Percentiles rank a stretch among this genome's conserved stretches.
Evolutionary conservation across 2,797 vertebrate species (phyloP).

Genomic region (Cirrhinus molitorella): DNA sequence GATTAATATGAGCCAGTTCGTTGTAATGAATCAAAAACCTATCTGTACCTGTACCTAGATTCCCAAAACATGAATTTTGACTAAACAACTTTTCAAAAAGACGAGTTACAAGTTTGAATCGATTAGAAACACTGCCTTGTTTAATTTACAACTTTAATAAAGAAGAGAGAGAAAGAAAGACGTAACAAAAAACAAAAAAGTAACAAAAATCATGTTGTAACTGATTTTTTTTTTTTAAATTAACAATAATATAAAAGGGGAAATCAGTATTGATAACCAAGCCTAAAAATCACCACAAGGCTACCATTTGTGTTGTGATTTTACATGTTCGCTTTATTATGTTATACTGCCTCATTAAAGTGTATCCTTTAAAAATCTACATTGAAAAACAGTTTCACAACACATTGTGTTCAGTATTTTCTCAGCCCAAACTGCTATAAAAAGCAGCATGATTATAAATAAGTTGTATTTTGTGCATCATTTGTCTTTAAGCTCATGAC

Average conservation of each 20-base stretch:
- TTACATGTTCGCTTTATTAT: not conserved
- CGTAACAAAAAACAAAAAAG: too few species aligned
- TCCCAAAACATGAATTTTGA: too few species aligned
- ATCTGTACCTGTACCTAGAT: too few species aligned
- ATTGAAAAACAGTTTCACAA: not conserved
- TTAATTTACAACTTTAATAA: not conserved
- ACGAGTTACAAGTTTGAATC: not conserved
- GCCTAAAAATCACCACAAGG: not conserved
- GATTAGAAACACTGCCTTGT: not conserved
- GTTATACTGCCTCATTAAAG: not conserved
- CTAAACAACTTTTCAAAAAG: not conserved
- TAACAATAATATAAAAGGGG: too few species aligned
- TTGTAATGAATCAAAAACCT: not conserved
- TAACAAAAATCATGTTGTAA: too few species aligned
- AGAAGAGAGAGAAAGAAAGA: not conserved
- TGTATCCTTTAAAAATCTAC: not conserved
- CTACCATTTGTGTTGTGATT: not conserved
- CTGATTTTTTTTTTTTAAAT: too few species aligned
- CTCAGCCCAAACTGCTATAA: not conserved
- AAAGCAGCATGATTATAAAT: not conserved
- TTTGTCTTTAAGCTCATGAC: slow-evolving; percentile 16
- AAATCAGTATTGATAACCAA: not conserved
- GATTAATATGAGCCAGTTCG: not conserved
- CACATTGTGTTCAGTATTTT: not conserved
- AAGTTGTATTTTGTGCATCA: not conserved